Base-by-base conservation (phyloP, 2,888 invertebrate genomes). In the Neria commutata region DNA sequence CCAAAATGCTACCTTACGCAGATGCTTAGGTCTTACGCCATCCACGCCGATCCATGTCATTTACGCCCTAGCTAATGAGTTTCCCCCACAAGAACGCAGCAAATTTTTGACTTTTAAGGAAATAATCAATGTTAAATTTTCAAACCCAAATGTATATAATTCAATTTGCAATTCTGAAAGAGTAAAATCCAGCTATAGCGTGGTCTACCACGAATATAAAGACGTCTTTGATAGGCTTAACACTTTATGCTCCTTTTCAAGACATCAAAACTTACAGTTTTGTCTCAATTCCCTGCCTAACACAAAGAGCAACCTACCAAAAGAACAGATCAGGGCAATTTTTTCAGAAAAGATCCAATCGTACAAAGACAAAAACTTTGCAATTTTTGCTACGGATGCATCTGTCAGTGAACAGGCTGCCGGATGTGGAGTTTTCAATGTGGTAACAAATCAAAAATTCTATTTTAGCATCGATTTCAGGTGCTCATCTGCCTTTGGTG, bases 401-500 rank as follows among this genome's bases (percentile, higher is more conserved):
- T 37, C 37, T 4, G n/a, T 37, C 11, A 37, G 11, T n/a, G n/a
- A n/a, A 10, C 4, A n/a, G 8, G 6, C 37, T 14, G n/a, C 37
- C n/a, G 37, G 37, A 5, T 37, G 37, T 37, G 37, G 14, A 14
- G 37, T 37, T 14, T 37, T 10, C 37, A 37, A 37, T 14, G n/a
- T 37, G 4, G 4, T 4, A 4, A 11, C 4, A 4, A 3, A n/a
- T 37, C 37, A 37, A n/a, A 37, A 37, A 4, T 37, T 5, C n/a
- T n/a, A 14, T n/a, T 37, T 37, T 14, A 37, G n/a, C 8, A 37
- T 37, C 4, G 4, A 5, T 5, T 6, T 14, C n/a, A 37, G n/a
- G n/a, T 4, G 8, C n/a, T 48, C 49, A 1, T 53, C 52, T 2
- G 48, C 53, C 0, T 37, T 33, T 24, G 58, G 58, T 14, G 48